Evolutionary conservation across 2,113 vertebrate genomes (phyloP).

Genomic region (Ceratotherium simum): DNA sequence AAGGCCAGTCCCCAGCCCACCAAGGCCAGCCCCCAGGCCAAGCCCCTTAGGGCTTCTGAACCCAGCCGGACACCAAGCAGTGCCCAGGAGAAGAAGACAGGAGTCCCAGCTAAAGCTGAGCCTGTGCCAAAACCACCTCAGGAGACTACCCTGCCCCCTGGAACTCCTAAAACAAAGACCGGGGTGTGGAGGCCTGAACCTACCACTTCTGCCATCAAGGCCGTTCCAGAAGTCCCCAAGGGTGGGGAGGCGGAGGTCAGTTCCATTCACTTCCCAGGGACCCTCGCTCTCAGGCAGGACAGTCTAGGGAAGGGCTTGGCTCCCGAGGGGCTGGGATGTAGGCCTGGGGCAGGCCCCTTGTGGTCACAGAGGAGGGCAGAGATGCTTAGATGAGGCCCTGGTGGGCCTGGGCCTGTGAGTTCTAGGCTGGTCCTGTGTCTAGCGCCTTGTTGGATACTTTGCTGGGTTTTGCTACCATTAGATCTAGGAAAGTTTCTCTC

Average conservation of each 20-base stretch:
- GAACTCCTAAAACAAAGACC: slow-evolving; percentile 83
- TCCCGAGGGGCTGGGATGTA: not conserved
- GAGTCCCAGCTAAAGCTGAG: slow-evolving; percentile 76
- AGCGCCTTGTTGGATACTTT: not conserved
- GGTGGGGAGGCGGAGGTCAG: slow-evolving; percentile 95
- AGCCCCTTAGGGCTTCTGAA: slow-evolving; percentile 88
- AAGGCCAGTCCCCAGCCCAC: slow-evolving; percentile 85
- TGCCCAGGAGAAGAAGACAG: slow-evolving; percentile 88
- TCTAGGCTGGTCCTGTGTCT: not conserved
- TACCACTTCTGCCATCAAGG: slow-evolving; percentile 89
- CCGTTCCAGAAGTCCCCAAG: slow-evolving; percentile 88
- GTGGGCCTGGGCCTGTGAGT: not conserved
- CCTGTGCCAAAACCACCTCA: slow-evolving; percentile 78
- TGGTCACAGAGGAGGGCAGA: not conserved
- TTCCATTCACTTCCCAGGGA: slow-evolving; percentile 29
- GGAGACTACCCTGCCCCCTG: slow-evolving; percentile 79
- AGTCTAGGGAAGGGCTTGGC: not conserved
- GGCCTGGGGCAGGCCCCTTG: not conserved
- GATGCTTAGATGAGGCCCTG: not conserved
- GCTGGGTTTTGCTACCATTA: not conserved
- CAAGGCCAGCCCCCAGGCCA: slow-evolving; percentile 84
- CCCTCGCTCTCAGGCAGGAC: not conserved
- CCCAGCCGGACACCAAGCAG: slow-evolving; percentile 86
- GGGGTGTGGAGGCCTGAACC: slow-evolving; percentile 78
- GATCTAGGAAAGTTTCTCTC: not conserved